Percentiles rank a stretch among this genome's conserved stretches.
Evolutionary conservation across 1,140 invertebrate species (phyloP).

Genomic region (Solenopsis fugax): DNA sequence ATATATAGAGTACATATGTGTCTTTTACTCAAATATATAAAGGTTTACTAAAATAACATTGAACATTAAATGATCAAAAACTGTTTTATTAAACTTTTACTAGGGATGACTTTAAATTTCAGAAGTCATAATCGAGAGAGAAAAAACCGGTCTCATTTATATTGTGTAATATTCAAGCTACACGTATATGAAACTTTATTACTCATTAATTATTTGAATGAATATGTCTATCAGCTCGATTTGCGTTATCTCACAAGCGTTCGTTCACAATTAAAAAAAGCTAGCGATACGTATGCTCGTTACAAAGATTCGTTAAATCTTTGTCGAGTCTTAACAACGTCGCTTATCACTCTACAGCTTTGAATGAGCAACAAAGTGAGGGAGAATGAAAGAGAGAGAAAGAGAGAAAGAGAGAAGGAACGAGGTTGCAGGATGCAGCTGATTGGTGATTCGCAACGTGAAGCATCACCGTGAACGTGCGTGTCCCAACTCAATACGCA

Average conservation of each 20-base stretch:
- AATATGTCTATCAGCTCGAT: not conserved
- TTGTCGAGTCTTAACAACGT: constrained; percentile 30
- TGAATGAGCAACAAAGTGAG: constrained; percentile 7
- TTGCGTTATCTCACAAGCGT: constrained; percentile 19
- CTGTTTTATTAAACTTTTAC: not conserved
- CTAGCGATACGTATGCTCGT: not conserved
- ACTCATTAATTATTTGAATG: constrained; percentile 19
- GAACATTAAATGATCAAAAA: not conserved
- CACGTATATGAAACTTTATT: not conserved
- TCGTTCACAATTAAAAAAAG: constrained; percentile 12
- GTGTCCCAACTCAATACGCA: constrained; percentile 38
- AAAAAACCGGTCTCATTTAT: not conserved
- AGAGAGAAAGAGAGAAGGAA: constrained; percentile 55
- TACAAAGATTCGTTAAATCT: constrained; percentile 21
- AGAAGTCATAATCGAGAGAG: not conserved
- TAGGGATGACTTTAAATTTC: not conserved
- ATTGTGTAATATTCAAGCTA: not conserved
- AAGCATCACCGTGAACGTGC: constrained; percentile 48
- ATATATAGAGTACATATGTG: not conserved
- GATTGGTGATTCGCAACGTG: constrained; percentile 73
- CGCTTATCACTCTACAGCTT: constrained; percentile 45
- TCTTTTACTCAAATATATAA: constrained; percentile 11
- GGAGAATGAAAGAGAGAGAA: constrained; percentile 6
- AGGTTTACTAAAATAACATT: not conserved
- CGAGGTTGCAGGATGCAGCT: constrained; percentile 78